Evolutionary conservation across 1,140 invertebrate genomes (phyloP), one percentile per base, ranked within the genome.

Genomic region (Tetramorium simillimum): DNA sequence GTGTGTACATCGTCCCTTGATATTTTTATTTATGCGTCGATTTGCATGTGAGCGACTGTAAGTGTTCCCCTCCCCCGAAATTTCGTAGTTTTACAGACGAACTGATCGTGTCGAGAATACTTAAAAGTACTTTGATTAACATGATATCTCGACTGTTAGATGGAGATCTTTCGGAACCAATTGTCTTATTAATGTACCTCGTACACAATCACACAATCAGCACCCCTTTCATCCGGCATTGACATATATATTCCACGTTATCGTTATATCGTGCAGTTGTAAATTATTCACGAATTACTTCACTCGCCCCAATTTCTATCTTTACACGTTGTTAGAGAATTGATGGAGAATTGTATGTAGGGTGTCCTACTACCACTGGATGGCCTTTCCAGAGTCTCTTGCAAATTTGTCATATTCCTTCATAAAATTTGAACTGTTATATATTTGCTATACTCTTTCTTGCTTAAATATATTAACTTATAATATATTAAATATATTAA

Each of bases 31-130:
- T 81, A 49, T 72, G 24, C 21, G 28, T 28, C 37, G 40, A 70
- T 43, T 73, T 85, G 78, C 69, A 88, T 81, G 86, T 81, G 69
- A 85, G 56, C 58, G 58, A 37, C 7, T 78, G 7, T 40, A 72
- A 82, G 16, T 73, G 24, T 84, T 16, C 4, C 18, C 33, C 33
- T 0, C 33, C 33, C 33, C 33, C 33, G 37, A 43, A 37, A 60
- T 18, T 60, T 28, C 43, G 9, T 58, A 33, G 14, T 75, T 46
- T 62, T n/a, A 24, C n/a, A 40, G 40, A 46, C 2, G 14, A 18
- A 58, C 33, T 18, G 21, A 49, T 49, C 53, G 37, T 72, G 49
- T 33, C 40, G 12, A 67, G 9, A 43, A 72, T 40, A 56, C 7
- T 43, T 51, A 40, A 33, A 70, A 82, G 24, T 56, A 81, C 14